phyloP scores from a whole-genome alignment of 2,113 vertebrate species.

The Trematocara nigrifrons region DNA sequence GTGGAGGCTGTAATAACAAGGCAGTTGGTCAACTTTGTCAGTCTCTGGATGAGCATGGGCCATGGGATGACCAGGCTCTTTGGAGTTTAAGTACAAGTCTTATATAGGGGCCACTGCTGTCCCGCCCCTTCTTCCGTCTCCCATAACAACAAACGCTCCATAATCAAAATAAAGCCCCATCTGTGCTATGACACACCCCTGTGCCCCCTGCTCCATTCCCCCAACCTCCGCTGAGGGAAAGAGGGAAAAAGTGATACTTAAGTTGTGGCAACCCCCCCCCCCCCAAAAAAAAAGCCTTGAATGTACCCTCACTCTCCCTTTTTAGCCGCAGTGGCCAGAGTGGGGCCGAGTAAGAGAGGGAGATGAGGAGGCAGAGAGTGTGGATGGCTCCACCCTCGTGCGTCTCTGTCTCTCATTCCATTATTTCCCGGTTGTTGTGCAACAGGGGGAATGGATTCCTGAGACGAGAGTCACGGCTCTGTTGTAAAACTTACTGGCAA shows the following conservation, averaged over 20 bases:
- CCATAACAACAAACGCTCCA: constrained; percentile 54
- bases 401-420: constrained; percentile 56
- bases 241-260: constrained; percentile 52
- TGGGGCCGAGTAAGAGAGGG: not conserved
- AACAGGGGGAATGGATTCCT: constrained; percentile 71
- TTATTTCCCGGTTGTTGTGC: constrained; percentile 72
- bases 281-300: not conserved
- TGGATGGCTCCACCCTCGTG: constrained; percentile 46
- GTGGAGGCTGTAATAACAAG: not conserved
- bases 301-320: constrained; percentile 14
- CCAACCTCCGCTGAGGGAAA: not conserved
- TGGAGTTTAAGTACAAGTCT: constrained; percentile 62
- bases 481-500: constrained; percentile 77
- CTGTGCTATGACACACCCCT: constrained; percentile 55
- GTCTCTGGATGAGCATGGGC: constrained; percentile 14
- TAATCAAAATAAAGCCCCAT: constrained; percentile 64
- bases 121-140: constrained; percentile 55
- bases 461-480: constrained; percentile 71
- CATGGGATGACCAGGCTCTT: constrained; percentile 67
- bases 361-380: not conserved
- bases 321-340: constrained; percentile 11
- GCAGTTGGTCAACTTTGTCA: not conserved
- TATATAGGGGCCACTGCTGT: constrained; percentile 41
- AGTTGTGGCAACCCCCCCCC: not conserved
- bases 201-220: constrained; percentile 7